A percentile compares a stretch with the other conserved stretches of the same genome.
These are phyloP conservation scores for Gerris lacustris DNA, from an alignment of 2,888 invertebrate species.

Conservation along the genomic window DNA sequence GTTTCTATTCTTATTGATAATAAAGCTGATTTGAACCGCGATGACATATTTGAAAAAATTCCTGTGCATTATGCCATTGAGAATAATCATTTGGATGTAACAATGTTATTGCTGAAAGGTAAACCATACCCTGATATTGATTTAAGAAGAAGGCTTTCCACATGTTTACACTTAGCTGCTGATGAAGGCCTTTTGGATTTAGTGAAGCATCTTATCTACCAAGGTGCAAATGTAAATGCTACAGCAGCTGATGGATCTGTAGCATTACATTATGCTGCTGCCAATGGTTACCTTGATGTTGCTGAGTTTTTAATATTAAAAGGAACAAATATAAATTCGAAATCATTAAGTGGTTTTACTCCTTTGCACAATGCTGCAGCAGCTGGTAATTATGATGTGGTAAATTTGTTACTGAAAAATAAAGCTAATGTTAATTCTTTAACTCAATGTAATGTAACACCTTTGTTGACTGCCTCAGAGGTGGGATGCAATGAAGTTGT, in stretches of 20 bases:
- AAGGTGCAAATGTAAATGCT: constrained; percentile 24
- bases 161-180: neutral
- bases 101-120: neutral
- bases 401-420: constrained; percentile 22
- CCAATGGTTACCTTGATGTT: constrained; percentile 20
- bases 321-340: constrained; percentile 23
- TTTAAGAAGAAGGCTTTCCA: neutral
- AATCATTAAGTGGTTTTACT: constrained; percentile 17
- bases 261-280: constrained; percentile 23
- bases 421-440: constrained; percentile 23
- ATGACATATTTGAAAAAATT: neutral
- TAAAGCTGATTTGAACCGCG: neutral
- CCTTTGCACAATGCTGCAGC: constrained; percentile 21
- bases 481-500: too few relatives aligned
- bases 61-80: neutral
- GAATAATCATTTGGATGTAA: neutral
- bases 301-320: constrained; percentile 24
- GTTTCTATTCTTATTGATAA: neutral
- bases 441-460: too few relatives aligned
- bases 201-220: neutral
- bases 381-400: constrained; percentile 20
- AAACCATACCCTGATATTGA: too few relatives aligned
- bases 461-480: too few relatives aligned
- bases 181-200: neutral
- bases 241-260: constrained; percentile 15